Conservation (phyloP, 2,888 invertebrate genomes). For the Punctoribates punctum region DNA sequence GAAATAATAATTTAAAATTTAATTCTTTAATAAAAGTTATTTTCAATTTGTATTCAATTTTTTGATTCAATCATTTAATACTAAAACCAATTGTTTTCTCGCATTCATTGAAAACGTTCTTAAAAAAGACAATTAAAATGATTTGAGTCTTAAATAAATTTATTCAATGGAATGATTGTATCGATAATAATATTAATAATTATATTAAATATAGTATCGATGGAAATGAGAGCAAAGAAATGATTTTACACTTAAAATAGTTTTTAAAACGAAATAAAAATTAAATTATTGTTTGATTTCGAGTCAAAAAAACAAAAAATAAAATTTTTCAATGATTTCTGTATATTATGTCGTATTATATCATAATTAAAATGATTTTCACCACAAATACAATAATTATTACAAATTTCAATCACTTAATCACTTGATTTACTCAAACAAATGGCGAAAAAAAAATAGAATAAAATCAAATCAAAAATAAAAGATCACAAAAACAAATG, state of each 20-base stretch:
- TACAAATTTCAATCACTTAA: constrained; percentile 1
- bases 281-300: constrained; percentile 2
- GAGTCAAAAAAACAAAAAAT: background rate
- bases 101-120: too few relatives aligned
- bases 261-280: background rate
- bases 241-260: background rate
- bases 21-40: too few relatives aligned
- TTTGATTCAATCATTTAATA: too few relatives aligned
- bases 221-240: background rate
- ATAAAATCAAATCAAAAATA: background rate
- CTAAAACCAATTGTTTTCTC: too few relatives aligned
- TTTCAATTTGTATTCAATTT: too few relatives aligned
- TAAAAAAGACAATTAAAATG: background rate
- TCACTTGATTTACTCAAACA: background rate
- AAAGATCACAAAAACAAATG: background rate
- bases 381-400: constrained; percentile 24
- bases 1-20: too few relatives aligned
- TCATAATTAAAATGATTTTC: background rate
- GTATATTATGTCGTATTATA: background rate
- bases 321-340: background rate
- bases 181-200: constrained; percentile 3
- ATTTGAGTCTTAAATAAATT: background rate
- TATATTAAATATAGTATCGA: background rate
- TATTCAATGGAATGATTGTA: constrained; percentile 15
- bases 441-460: background rate